phyloP scores from a whole-genome alignment of 1,140 invertebrate genomes.

The Thaumatotibia leucotreta region DNA sequence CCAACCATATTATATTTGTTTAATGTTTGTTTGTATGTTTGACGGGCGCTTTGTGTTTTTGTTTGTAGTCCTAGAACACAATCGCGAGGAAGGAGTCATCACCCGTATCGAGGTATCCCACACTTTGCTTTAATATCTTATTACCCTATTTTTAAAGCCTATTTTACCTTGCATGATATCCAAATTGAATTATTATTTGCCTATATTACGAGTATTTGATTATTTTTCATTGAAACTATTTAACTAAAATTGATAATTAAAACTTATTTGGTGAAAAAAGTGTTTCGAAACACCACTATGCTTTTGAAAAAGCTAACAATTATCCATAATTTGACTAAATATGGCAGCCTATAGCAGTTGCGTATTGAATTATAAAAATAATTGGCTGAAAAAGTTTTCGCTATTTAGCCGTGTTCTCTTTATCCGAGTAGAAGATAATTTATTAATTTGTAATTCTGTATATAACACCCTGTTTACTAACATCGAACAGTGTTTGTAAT shows the following conservation, averaged over 20 bases:
- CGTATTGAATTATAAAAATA: background rate
- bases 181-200: background rate
- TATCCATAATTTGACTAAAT: background rate
- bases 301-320: too few relatives aligned
- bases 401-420: background rate
- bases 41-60: constrained; percentile 72
- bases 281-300: too few relatives aligned
- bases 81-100: constrained; percentile 76
- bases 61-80: constrained; percentile 77
- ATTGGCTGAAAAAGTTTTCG: background rate
- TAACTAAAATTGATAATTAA: too few relatives aligned
- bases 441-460: too few relatives aligned
- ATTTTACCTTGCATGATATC: constrained; percentile 5
- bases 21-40: constrained; percentile 64
- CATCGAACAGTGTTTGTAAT: too few relatives aligned
- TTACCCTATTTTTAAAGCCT: constrained; percentile 6
- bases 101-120: constrained; percentile 74
- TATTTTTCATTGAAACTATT: too few relatives aligned
- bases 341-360: too few relatives aligned
- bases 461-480: too few relatives aligned
- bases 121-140: constrained; percentile 64
- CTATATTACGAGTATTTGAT: background rate
- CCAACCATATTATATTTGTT: constrained; percentile 38
- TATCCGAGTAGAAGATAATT: constrained; percentile 19
- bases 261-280: too few relatives aligned